These are phyloP conservation scores for Tretioscincus oriximinensis DNA, from an alignment of 2,113 vertebrate species.

Conservation along the genomic window DNA sequence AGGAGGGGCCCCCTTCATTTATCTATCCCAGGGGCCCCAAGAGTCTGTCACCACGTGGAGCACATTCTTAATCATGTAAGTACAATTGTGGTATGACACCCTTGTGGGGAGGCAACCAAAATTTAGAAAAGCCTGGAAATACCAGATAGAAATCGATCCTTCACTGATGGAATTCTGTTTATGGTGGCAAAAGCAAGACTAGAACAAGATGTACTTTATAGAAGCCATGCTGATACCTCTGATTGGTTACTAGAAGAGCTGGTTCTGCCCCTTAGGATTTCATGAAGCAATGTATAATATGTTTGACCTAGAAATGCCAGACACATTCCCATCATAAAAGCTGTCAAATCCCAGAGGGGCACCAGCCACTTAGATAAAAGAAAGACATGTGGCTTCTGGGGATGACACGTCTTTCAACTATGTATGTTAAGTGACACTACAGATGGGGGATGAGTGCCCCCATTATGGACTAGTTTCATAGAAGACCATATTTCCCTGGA, in stretches of 20 bases:
- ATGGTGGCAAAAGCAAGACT: conserved; percentile 34
- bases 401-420: conserved; percentile 37
- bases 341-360: conserved; percentile 47
- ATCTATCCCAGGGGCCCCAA: no score
- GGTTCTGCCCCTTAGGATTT: conserved; percentile 41
- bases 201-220: conserved; percentile 48
- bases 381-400: conserved; percentile 32
- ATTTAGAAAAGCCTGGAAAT: conserved; percentile 49
- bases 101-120: neutral
- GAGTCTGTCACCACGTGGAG: no score
- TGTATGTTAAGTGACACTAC: conserved; percentile 8
- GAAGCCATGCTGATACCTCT: conserved; percentile 32
- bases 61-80: no score
- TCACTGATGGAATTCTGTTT: conserved; percentile 46
- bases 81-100: no score
- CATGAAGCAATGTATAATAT: conserved; percentile 36
- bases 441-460: conserved; percentile 30
- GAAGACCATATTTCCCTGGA: no score
- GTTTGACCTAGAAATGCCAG: conserved; percentile 55
- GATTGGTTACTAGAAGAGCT: conserved; percentile 35
- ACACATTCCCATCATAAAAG: conserved; percentile 14
- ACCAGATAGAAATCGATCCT: conserved; percentile 53
- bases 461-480: no score
- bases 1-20: no score
- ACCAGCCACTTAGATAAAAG: conserved; percentile 30